These are phyloP conservation scores for Apantesis nais DNA, from an alignment of 2,888 invertebrate genomes.

Conservation along the genomic window DNA sequence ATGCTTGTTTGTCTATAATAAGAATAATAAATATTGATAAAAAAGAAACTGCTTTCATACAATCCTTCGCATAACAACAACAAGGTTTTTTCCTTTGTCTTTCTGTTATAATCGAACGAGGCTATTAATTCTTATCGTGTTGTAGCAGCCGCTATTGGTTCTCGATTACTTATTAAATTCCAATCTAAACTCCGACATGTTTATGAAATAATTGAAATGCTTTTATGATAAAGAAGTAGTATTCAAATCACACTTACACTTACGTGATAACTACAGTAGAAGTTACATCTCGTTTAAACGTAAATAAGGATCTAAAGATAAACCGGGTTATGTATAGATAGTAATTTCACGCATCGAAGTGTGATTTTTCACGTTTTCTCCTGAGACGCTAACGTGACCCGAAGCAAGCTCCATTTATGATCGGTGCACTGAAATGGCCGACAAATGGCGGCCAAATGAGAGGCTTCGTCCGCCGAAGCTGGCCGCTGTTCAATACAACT, in stretches of 20 bases:
- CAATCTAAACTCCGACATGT: background rate
- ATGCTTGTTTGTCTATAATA: no score
- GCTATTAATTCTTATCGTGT: background rate
- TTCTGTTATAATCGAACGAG: background rate
- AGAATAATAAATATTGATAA: background rate
- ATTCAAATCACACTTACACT: background rate
- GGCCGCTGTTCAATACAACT: conserved; percentile 71
- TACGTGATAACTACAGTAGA: conserved; percentile 9
- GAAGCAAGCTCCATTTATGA: conserved; percentile 84
- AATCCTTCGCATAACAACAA: background rate
- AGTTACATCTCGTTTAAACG: conserved; percentile 40
- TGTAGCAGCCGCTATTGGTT: background rate
- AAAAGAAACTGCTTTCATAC: background rate
- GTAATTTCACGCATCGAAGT: conserved; percentile 80
- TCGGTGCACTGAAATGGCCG: conserved; percentile 84
- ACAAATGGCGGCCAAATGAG: conserved; percentile 86
- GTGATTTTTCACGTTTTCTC: conserved; percentile 84
- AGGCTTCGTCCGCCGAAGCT: conserved; percentile 81
- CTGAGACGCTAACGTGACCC: conserved; percentile 82
- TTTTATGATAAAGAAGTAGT: background rate
- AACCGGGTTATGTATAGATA: conserved; percentile 53
- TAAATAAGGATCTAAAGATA: conserved; percentile 31
- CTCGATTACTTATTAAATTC: background rate
- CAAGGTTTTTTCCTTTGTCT: background rate
- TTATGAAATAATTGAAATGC: background rate